Evolutionary conservation across 2,888 invertebrate genomes (phyloP), one percentile per base, ranked within the genome.

Genomic region (Sepiola atlantica): DNA sequence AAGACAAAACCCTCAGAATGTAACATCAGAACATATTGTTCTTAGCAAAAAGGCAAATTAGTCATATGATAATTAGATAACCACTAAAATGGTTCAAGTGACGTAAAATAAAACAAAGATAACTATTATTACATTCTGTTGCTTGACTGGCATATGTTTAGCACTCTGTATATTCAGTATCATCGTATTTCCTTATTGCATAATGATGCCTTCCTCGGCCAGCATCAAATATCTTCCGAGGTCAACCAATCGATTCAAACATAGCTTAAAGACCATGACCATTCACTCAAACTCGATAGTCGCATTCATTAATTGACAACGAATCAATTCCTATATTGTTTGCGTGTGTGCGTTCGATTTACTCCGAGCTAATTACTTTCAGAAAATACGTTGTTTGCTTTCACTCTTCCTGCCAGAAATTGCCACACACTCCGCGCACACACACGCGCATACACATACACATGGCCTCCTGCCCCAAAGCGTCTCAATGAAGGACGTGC

Each of bases 241-340:
- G 32, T 77, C n/a, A n/a, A 77, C 16, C n/a, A 77, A 77, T 77
- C 32, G n/a, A 77, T 32, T 77, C n/a, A 77, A 77, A 32, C 77
- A n/a, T n/a, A n/a, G 77, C 77, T 77, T 77, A n/a, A 77, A 77
- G 77, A n/a, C 77, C n/a, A n/a, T 77, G n/a, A 77, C n/a, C 77
- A 32, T 77, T 77, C n/a, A n/a, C 32, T 18, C n/a, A 77, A 77
- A 32, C n/a, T n/a, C 77, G n/a, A 16, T 18, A 14, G 16, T n/a
- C 77, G n/a, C 32, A 16, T 77, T n/a, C 77, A n/a, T 77, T n/a
- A 77, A 77, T 77, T 77, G 32, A 14, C n/a, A 32, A n/a, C n/a
- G n/a, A n/a, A 77, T 77, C 77, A 14, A 32, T n/a, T 77, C 10
- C 0, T 32, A 12, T 45, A 8, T 8, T 45, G 45, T 45, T 45